phyloP scores from a whole-genome alignment of 2,797 vertebrate species.

The Artibeus jamaicensis region DNA sequence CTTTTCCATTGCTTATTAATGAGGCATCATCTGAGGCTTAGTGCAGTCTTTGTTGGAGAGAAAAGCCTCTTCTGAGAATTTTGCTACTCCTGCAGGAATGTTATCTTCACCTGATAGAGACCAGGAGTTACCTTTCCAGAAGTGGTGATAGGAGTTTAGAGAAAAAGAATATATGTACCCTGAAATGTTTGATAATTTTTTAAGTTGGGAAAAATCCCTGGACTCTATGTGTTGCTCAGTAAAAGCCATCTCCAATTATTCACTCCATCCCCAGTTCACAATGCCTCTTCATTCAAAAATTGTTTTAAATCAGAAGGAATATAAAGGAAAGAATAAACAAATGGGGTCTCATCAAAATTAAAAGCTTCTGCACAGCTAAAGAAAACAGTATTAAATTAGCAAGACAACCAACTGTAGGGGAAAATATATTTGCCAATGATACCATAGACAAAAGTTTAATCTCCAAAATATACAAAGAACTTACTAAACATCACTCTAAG shows the following conservation, averaged over 20 bases:
- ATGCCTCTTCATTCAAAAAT: background rate
- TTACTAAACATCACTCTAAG: too few species aligned
- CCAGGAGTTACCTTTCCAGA: background rate
- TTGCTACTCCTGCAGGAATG: background rate
- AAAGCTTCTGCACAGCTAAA: too few species aligned
- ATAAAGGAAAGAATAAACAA: too few species aligned
- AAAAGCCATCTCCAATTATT: background rate
- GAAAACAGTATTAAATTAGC: too few species aligned
- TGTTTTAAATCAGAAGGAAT: too few species aligned
- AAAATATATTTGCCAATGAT: too few species aligned
- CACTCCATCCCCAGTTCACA: background rate
- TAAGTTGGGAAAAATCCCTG: background rate
- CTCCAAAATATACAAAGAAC: too few species aligned
- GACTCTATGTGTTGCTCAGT: background rate
- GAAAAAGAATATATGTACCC: fast-evolving
- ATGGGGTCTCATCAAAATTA: too few species aligned
- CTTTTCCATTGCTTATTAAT: background rate
- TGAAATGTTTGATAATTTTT: background rate
- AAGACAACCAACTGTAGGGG: too few species aligned
- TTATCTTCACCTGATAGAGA: background rate
- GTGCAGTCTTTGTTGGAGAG: background rate
- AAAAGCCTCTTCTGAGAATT: background rate
- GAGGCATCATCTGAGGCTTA: background rate
- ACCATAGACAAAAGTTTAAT: too few species aligned
- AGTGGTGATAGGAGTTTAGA: background rate